phyloP scores from a whole-genome alignment of 2,797 vertebrate genomes.

The Atherinosoma microstoma region DNA sequence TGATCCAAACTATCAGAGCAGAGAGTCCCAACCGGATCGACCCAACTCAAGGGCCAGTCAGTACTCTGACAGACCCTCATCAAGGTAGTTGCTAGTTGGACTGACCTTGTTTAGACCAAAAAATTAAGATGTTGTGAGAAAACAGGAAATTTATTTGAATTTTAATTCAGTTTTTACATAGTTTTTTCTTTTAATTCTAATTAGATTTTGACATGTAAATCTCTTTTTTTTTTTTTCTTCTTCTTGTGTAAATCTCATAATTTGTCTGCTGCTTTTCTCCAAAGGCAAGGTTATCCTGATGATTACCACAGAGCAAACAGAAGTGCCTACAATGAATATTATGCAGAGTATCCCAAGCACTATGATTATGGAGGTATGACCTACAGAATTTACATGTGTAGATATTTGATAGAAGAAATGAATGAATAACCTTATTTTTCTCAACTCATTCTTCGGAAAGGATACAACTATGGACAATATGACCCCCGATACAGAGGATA shows the following conservation, averaged over 20 bases:
- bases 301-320: constrained; percentile 87
- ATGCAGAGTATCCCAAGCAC: constrained; percentile 87
- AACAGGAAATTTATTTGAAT: background rate
- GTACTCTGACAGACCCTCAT: constrained; percentile 91
- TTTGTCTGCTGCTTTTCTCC: constrained; percentile 34
- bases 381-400: background rate
- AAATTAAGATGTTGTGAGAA: too few relatives aligned
- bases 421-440: background rate
- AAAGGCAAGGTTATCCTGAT: constrained; percentile 90
- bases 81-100: constrained; percentile 81
- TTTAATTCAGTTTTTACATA: background rate
- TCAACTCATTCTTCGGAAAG: constrained; percentile 80
- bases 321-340: constrained; percentile 90
- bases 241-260: constrained; percentile 14
- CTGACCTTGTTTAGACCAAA: too few relatives aligned
- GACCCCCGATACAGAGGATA: constrained; percentile 89
- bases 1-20: constrained; percentile 84
- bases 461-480: constrained; percentile 84
- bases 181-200: background rate
- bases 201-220: constrained; percentile 5
- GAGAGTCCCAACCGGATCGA: constrained; percentile 88
- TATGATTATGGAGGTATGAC: constrained; percentile 89
- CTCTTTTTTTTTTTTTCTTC: background rate
- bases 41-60: constrained; percentile 95
- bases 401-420: background rate